These are phyloP conservation scores for Oxytorus armatus DNA, from an alignment of 2,888 invertebrate species.

Conservation along the genomic window DNA sequence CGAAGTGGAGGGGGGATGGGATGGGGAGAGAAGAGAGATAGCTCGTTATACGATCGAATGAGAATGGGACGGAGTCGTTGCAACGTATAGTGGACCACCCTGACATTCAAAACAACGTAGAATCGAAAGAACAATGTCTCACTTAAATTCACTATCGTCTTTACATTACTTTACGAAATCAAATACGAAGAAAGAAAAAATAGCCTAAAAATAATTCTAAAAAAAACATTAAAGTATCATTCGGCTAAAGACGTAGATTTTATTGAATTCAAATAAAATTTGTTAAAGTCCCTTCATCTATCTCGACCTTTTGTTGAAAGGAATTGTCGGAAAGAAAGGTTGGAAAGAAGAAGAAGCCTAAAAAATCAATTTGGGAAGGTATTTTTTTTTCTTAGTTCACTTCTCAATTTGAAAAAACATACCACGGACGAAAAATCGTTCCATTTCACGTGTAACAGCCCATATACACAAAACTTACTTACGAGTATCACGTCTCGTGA, in stretches of 20 bases:
- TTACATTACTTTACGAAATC: constrained; percentile 71
- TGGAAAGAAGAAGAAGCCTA: too few relatives aligned
- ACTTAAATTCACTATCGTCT: constrained; percentile 78
- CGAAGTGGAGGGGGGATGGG: constrained; percentile 41
- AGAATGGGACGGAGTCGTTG: constrained; percentile 75
- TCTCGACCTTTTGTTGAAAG: too few relatives aligned
- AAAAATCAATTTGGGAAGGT: too few relatives aligned
- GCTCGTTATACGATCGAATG: constrained; percentile 79
- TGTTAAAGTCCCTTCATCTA: too few relatives aligned
- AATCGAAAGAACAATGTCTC: constrained; percentile 76
- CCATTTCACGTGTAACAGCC: neutral
- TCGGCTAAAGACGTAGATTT: too few relatives aligned
- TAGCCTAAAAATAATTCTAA: too few relatives aligned
- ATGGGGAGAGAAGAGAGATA: constrained; percentile 58
- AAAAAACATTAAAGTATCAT: too few relatives aligned
- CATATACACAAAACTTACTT: neutral
- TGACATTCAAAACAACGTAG: constrained; percentile 69
- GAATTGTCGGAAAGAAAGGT: too few relatives aligned
- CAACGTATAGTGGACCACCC: constrained; percentile 75
- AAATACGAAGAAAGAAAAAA: constrained; percentile 40
- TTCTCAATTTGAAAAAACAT: constrained; percentile 5
- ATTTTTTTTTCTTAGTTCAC: too few relatives aligned
- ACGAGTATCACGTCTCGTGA: constrained; percentile 51
- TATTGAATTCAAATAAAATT: too few relatives aligned
- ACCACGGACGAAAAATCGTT: too few relatives aligned